Evolutionary conservation across 2,888 invertebrate species (phyloP), one percentile per base, ranked within the genome.

Genomic region (Ormia ochracea): DNA sequence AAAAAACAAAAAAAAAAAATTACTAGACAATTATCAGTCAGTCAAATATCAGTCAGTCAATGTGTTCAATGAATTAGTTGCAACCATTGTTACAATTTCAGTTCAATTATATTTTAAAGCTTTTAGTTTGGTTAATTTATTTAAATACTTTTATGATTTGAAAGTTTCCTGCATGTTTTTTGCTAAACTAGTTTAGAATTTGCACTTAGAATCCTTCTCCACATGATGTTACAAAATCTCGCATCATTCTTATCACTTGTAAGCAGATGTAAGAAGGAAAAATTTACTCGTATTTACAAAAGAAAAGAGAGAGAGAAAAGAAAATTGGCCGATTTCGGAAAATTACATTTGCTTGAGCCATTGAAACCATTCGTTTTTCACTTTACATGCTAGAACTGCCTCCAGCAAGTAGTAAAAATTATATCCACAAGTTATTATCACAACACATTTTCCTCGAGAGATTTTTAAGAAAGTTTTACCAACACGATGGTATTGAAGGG

Each of bases 21-120:
- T 61, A 17, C 48, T 58, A 56, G 65, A 26, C 7, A 48, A 63
- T 10, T 45, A 59, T 48, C 69, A 59, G 65, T 81, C 69, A 59
- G 69, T 70, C 65, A 56, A 56, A 38, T 58, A 38, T 58, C 66
- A 56, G 50, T 59, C 72, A 56, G 50, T 73, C 69, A 63, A 73
- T 76, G n/a, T n/a, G 78, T 81, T 81, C 66, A 66, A 59, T 74
- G 48, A 66, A 74, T 78, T 81, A 73, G 78, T 58, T 78, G 81
- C 78, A 70, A 81, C 54, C 81, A 74, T 59, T 66, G 33, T 45
- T 76, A 45, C 9, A 26, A 54, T 36, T 50, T 66, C 21, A n/a
- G 9, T 68, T 68, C 50, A 5, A 21, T 65, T 65, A 26, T n/a
- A n/a, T 63, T 59, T 56, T 50, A 61, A 45, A 48, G 14, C 14